phyloP scores from a whole-genome alignment of 2,888 invertebrate species.

The Ectropis crepuscularia region DNA sequence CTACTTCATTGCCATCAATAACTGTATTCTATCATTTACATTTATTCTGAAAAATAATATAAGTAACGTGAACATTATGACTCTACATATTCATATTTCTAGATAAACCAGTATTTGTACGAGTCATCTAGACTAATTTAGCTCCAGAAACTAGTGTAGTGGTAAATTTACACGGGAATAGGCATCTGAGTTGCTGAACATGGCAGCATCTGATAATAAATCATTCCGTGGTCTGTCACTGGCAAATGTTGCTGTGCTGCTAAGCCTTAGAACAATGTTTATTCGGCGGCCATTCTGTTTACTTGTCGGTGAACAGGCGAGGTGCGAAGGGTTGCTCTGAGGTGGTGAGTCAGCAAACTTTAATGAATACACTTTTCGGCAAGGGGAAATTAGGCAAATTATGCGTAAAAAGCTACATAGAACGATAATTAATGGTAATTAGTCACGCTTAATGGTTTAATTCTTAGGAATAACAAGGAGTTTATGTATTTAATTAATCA shows the following conservation, averaged over 20 bases:
- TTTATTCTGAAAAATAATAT: background rate
- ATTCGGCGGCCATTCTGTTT: constrained; percentile 10
- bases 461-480: too few species aligned
- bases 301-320: background rate
- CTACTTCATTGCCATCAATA: constrained; percentile 11
- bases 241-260: constrained; percentile 24
- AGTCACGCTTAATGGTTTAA: too few species aligned
- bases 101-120: background rate
- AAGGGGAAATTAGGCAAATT: too few species aligned
- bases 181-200: constrained; percentile 22
- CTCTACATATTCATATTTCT: constrained; percentile 1
- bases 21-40: background rate
- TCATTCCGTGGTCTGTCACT: constrained; percentile 31
- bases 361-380: background rate
- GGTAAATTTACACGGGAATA: constrained; percentile 20
- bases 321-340: constrained; percentile 1
- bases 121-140: constrained; percentile 9
- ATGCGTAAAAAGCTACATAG: too few species aligned
- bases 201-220: constrained; percentile 26
- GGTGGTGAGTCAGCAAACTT: background rate
- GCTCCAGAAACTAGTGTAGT: constrained; percentile 11
- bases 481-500: too few species aligned
- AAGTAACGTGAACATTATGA: constrained; percentile 4
- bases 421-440: too few species aligned
- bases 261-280: constrained; percentile 21